A percentile compares a stretch with the other conserved stretches of the same genome.
These are phyloP conservation scores for Amphipoea oculea DNA, from an alignment of 2,888 invertebrate species.

Conservation along the genomic window DNA sequence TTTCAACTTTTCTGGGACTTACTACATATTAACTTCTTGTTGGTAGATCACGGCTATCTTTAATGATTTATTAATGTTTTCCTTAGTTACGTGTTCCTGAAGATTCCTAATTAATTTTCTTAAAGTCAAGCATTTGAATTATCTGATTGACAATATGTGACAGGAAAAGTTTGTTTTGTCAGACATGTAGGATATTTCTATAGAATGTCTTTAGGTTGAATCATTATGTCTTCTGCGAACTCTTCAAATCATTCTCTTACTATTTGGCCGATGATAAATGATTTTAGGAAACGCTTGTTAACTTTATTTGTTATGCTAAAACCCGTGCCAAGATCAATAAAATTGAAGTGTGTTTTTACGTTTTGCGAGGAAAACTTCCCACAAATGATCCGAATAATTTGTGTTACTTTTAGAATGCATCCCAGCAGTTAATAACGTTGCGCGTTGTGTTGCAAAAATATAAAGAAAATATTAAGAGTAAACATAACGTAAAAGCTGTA, in stretches of 20 bases:
- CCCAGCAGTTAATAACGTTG: slow-evolving; percentile 36
- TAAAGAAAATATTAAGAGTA: slow-evolving; percentile 33
- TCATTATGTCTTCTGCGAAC: slow-evolving; percentile 57
- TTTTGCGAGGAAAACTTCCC: slow-evolving; percentile 47
- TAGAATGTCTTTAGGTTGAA: slow-evolving; percentile 29
- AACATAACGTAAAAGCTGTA: slow-evolving; percentile 36
- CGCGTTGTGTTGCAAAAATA: slow-evolving; percentile 25
- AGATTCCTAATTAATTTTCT: not conserved
- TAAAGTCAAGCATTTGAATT: not conserved
- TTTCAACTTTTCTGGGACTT: slow-evolving; percentile 2
- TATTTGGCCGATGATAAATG: slow-evolving; percentile 77
- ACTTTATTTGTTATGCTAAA: slow-evolving; percentile 74
- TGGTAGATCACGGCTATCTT: not conserved
- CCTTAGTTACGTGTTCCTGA: not conserved
- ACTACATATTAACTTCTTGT: not conserved
- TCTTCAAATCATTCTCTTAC: slow-evolving; percentile 64
- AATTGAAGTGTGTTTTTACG: slow-evolving; percentile 60
- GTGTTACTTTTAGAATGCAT: slow-evolving; percentile 60
- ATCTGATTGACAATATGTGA: not conserved
- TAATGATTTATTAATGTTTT: slow-evolving; percentile 19
- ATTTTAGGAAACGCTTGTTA: slow-evolving; percentile 77
- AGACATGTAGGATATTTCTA: slow-evolving; percentile 32
- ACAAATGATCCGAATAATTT: slow-evolving; percentile 55
- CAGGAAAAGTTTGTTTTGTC: slow-evolving; percentile 20
- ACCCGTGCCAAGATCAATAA: slow-evolving; percentile 79